Conservation (phyloP, 2,888 invertebrate species). For the Eilema sororculum region DNA sequence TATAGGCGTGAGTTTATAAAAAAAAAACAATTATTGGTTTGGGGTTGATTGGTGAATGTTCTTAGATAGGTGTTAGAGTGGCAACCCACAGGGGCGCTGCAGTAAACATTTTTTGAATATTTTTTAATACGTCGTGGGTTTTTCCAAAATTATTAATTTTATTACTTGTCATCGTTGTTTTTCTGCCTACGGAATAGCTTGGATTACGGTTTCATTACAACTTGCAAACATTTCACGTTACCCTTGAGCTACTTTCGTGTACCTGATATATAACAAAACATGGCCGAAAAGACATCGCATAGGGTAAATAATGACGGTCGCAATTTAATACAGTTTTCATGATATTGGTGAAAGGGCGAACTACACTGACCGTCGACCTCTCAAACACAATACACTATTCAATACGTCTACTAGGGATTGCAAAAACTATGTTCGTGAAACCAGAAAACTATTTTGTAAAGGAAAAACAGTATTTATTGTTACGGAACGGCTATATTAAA, state of each 20-base stretch:
- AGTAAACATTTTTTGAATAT: no score
- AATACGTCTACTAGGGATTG: conserved; percentile 2
- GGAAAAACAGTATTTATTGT: not conserved
- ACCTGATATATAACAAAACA: not conserved
- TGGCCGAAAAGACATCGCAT: not conserved
- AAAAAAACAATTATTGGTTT: no score
- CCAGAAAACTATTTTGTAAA: not conserved
- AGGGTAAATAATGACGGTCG: not conserved
- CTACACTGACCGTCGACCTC: not conserved
- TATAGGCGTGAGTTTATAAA: no score
- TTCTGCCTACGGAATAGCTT: not conserved
- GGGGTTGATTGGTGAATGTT: no score
- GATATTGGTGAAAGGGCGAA: conserved; percentile 3
- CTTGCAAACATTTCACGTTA: not conserved
- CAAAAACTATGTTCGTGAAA: not conserved
- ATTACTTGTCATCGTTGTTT: no score
- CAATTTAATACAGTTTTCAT: conserved; percentile 8
- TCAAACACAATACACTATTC: conserved; percentile 6
- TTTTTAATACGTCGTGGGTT: no score
- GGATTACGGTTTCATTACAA: not conserved
- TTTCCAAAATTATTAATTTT: no score
- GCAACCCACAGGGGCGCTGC: no score
- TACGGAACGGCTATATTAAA: not conserved
- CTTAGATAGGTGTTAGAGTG: no score
- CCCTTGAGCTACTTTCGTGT: not conserved